A percentile compares a stretch with the other conserved stretches of the same genome.
Evolutionary conservation across 2,113 vertebrate species (phyloP).

Genomic region (Pelusios castaneus): DNA sequence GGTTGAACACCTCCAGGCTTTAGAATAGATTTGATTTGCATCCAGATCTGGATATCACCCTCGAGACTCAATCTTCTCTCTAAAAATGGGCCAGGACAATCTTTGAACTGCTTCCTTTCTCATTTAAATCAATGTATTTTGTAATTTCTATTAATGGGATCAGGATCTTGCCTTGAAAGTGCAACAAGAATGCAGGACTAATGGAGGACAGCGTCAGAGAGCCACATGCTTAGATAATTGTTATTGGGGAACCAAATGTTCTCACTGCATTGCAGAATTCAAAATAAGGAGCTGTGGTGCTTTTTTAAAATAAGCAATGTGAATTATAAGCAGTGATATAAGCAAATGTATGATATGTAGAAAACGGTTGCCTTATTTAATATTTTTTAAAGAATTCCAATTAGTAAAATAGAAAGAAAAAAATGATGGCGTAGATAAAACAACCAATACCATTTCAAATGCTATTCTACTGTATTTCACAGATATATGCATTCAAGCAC

Average conservation of each 20-base stretch:
- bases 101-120: not conserved
- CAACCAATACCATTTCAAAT: not conserved
- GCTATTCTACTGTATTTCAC: not conserved
- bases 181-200: not conserved
- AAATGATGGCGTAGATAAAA: slow-evolving; percentile 9
- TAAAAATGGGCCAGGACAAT: accelerated
- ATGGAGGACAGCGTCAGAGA: not conserved
- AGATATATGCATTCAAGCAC: not conserved
- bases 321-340: not conserved
- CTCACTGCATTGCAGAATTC: accelerated
- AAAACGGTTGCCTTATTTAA: not conserved
- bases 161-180: not conserved
- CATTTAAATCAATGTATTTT: not conserved
- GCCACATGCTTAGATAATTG: accelerated
- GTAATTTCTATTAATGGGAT: not conserved
- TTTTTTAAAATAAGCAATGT: accelerated
- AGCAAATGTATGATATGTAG: not conserved
- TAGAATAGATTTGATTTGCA: not conserved
- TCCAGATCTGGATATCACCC: not conserved
- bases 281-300: accelerated
- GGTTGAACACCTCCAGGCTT: not conserved
- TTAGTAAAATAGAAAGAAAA: not conserved
- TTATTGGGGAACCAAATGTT: not conserved
- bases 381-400: not conserved
- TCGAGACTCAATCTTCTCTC: not conserved